Percentiles rank a stretch among this genome's conserved stretches.
Evolutionary conservation across 2,797 vertebrate species (phyloP).

Genomic region (Sardinella longiceps): DNA sequence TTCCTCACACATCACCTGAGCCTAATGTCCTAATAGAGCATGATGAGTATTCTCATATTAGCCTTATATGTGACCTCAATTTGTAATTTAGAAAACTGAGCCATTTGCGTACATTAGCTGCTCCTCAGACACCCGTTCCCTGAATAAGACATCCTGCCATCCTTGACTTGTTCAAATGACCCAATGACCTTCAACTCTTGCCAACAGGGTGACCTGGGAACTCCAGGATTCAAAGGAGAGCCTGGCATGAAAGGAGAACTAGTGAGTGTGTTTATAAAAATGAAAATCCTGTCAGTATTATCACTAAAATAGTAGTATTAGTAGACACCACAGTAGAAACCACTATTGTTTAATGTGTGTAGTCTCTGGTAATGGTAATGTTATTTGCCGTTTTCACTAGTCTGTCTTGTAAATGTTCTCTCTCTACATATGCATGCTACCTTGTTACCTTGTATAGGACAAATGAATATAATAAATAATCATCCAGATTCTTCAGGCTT

Average conservation of each 20-base stretch:
- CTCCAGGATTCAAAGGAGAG: constrained; percentile 90
- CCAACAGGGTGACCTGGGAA: constrained; percentile 85
- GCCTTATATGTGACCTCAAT: background rate
- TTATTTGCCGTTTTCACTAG: too few relatives aligned
- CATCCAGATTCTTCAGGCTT: background rate
- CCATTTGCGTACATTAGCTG: background rate
- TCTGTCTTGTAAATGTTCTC: too few relatives aligned
- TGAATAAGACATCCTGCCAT: background rate
- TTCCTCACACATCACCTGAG: background rate
- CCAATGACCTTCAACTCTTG: background rate
- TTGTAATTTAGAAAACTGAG: background rate
- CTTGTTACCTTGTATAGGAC: background rate
- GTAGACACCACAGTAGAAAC: too few relatives aligned
- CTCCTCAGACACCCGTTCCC: background rate
- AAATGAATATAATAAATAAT: background rate
- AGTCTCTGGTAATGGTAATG: too few relatives aligned
- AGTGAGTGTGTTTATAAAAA: constrained; percentile 74
- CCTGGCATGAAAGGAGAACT: constrained; percentile 89
- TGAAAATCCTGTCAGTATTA: background rate
- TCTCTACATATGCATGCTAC: too few relatives aligned
- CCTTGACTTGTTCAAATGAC: background rate
- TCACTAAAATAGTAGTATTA: too few relatives aligned
- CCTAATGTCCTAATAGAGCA: too few relatives aligned
- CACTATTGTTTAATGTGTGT: too few relatives aligned
- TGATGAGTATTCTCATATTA: too few relatives aligned